Evolutionary conservation across 2,797 vertebrate genomes (phyloP), one percentile per base, ranked within the genome.

Genomic region (Phataginus tetradactyla): DNA sequence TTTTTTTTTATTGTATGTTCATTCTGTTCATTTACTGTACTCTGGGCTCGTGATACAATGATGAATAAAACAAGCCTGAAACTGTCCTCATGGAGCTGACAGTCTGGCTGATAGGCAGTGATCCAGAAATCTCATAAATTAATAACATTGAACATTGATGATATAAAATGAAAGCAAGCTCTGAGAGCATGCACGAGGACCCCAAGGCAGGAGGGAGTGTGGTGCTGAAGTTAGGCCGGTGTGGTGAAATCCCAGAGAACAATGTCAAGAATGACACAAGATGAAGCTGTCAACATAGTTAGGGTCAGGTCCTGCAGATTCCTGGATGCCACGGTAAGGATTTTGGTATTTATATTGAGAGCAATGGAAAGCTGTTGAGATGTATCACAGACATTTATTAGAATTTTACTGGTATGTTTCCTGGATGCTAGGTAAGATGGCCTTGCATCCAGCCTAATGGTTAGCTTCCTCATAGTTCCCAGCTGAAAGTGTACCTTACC

Each of bases 81-180:
- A 13, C 14, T 68, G 29, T 68, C 64, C 84, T 93, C 71, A 45
- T 59, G 21, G 55, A 53, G 12, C 17, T 61, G 7, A 81, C 7
- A 57, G 45, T 86, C 23, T 85, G 45, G 17, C 25, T 92, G 69
- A 79, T 18, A 49, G 27, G 68, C 18, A 71, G 71, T 81, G 92
- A 72, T 39, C 49, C 94, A n/a, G 87, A 86, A 32, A 17, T 72
- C 20, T 79, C 72, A 81, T 61, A 64, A 80, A 51, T 94, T 55
- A 66, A 34, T 64, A 69, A 72, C 9, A 49, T 1, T n/a, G 21
- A 77, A 72, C 9, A 49, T 1, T n/a, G 21, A 77, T 86, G 68
- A 94, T 89, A 89, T 37, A 45, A 88, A 91, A 64, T 53, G 87
- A 53, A 55, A 57, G 63, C 55, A 81, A 86, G 21, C 45, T 75